Evolutionary conservation across 2,888 invertebrate genomes (phyloP).

Genomic region (Trypoxylon attenuatum): DNA sequence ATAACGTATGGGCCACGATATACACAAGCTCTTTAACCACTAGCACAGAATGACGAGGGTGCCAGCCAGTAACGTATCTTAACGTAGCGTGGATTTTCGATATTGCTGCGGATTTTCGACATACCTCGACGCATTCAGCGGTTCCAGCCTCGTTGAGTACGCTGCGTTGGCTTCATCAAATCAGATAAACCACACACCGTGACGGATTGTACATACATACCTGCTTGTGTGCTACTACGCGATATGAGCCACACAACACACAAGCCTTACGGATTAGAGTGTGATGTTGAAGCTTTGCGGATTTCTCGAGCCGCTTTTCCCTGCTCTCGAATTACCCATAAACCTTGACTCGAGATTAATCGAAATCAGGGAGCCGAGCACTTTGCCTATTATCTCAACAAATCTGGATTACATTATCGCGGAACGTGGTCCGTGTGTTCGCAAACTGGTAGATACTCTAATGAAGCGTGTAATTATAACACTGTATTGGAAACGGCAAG

Average conservation of each 20-base stretch:
- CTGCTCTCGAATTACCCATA: conserved; percentile 49
- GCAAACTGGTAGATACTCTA: too few relatives aligned
- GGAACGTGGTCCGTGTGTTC: too few relatives aligned
- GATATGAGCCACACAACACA: too few relatives aligned
- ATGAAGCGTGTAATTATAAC: too few relatives aligned
- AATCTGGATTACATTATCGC: too few relatives aligned
- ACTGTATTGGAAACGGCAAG: too few relatives aligned
- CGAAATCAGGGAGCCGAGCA: conserved; percentile 38
- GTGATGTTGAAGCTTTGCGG: conserved; percentile 7
- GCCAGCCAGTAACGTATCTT: too few relatives aligned
- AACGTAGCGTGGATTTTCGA: too few relatives aligned
- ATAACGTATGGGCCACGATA: conserved; percentile 20
- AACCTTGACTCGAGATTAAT: conserved; percentile 54
- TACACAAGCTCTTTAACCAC: too few relatives aligned
- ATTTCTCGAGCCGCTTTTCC: conserved; percentile 41
- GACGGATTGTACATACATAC: too few relatives aligned
- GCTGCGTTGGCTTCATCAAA: conserved; percentile 39
- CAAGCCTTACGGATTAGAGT: conserved; percentile 27
- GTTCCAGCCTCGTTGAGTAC: conserved; percentile 15
- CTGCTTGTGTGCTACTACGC: too few relatives aligned
- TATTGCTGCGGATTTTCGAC: conserved; percentile 10
- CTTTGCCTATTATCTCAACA: conserved; percentile 21
- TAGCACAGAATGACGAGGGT: too few relatives aligned
- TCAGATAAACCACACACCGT: conserved; percentile 40
- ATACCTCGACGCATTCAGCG: conserved; percentile 11